Base-by-base conservation (phyloP, 2,113 vertebrate genomes). In the Theristicus caerulescens region DNA sequence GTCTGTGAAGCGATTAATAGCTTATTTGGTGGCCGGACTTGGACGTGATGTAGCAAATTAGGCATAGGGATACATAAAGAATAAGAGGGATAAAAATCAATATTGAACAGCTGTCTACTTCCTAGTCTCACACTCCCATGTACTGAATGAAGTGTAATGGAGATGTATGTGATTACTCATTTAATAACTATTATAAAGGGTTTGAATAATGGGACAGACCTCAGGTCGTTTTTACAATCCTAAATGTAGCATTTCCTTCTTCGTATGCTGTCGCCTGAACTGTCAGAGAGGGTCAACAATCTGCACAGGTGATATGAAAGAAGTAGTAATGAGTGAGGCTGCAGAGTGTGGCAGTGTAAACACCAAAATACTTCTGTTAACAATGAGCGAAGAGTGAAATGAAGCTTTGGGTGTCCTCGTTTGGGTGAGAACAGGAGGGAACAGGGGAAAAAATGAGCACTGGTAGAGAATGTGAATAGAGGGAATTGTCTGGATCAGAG, bases 11-110 rank as follows among this genome's bases (percentile, higher is more conserved):
- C 74, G 20, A 88, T 94, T 97, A 97, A 96, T 94, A 87, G 93
- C 87, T 91, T 82, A 86, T 91, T 95, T 95, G 74, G 91, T 96
- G 94, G 54, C 82, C 6, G 6, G 67, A 64, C 62, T 65, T 20
- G 2, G 91, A 92, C 72, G 86, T 7, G 2, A 61, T 88, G 81
- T n/a, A 80, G 91, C 79, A 95, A 95, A 95, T 96, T 91, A 88
- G 65, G 57, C 91, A 86, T 64, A 94, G 93, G 58, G 84, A 62
- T 91, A 80, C 81, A 73, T 91, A 82, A 95, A 94, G 89, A 94
- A 82, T 70, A 94, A 94, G 86, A 44, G 70, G 55, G 91, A 82
- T 94, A 95, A 96, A 97, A 96, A 96, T 97, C 96, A 95, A 97
- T 95, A 95, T 81, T 47, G 91, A 96, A 85, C 97, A 97, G 87